Evolutionary conservation across 1,140 invertebrate species (phyloP).

Genomic region (Orius laevigatus): DNA sequence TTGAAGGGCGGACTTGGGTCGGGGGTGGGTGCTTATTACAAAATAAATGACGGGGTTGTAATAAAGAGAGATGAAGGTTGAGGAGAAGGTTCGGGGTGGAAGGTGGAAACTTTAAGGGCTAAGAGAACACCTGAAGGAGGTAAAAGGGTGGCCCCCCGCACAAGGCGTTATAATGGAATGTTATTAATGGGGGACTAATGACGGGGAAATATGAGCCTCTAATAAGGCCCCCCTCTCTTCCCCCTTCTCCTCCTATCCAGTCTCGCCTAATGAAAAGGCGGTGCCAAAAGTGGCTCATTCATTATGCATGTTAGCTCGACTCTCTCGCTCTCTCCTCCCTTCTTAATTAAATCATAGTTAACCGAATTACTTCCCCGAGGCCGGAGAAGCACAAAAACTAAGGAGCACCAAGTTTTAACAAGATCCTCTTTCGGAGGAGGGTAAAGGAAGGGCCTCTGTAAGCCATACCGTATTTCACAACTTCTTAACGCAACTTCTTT

Average conservation of each 20-base stretch:
- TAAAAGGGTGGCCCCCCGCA: background rate
- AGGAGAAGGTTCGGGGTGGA: background rate
- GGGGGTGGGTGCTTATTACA: background rate
- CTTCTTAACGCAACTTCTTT: too few species aligned
- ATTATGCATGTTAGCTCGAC: conserved; percentile 10
- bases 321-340: conserved; percentile 1
- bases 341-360: conserved; percentile 13
- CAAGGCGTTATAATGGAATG: conserved; percentile 12
- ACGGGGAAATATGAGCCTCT: conserved; percentile 11
- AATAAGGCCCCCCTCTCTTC: conserved; percentile 1
- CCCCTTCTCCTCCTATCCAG: background rate
- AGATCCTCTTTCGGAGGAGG: too few species aligned
- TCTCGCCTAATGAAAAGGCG: conserved; percentile 8
- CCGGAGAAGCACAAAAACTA: conserved; percentile 5
- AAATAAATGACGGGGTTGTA: background rate
- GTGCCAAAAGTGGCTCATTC: conserved; percentile 12
- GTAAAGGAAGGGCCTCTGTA: too few species aligned
- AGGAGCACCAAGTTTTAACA: too few species aligned
- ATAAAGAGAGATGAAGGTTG: background rate
- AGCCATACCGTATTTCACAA: too few species aligned
- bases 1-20: conserved; percentile 2
- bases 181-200: conserved; percentile 10
- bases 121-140: background rate
- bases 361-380: conserved; percentile 4
- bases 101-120: background rate